Conservation (phyloP, 2,888 invertebrate species). For the Yponomeuta evonymella region DNA sequence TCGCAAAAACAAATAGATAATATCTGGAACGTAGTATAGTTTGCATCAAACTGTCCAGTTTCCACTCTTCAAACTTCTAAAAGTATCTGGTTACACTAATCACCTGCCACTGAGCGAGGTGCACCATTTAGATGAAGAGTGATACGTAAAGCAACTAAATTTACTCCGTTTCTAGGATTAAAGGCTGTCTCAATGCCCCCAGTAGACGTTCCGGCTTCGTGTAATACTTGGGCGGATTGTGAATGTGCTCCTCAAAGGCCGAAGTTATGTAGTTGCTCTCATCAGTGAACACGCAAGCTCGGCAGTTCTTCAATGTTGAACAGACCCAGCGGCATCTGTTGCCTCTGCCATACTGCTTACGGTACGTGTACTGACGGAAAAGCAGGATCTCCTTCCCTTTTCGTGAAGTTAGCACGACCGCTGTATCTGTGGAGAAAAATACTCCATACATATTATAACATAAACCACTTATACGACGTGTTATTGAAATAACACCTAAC, state of each 20-base stretch:
- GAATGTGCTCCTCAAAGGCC: slow-evolving; percentile 48
- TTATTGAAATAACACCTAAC: too few relatives aligned
- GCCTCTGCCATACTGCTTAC: slow-evolving; percentile 50
- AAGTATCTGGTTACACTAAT: too few relatives aligned
- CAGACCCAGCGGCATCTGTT: slow-evolving; percentile 57
- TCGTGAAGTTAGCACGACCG: slow-evolving; percentile 57
- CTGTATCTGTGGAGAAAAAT: slow-evolving; percentile 37
- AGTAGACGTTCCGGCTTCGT: slow-evolving; percentile 52
- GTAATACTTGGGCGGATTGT: slow-evolving; percentile 64
- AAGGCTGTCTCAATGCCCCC: slow-evolving; percentile 47
- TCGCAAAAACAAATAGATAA: background rate
- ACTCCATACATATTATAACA: background rate
- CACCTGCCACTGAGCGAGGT: too few relatives aligned
- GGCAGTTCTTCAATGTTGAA: slow-evolving; percentile 60
- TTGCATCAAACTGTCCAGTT: background rate
- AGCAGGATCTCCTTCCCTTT: slow-evolving; percentile 65
- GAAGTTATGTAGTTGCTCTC: slow-evolving; percentile 45
- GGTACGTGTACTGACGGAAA: slow-evolving; percentile 56
- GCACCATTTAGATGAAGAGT: too few relatives aligned
- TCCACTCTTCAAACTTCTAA: background rate
- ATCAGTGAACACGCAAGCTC: slow-evolving; percentile 55
- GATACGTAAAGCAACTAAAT: too few relatives aligned
- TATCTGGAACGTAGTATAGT: background rate
- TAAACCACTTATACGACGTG: too few relatives aligned
- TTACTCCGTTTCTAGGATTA: slow-evolving; percentile 37